Percentiles rank a stretch among this genome's conserved stretches.
Conservation (phyloP, 2,797 vertebrate genomes). For the Pantherophis alleghaniensis region DNA sequence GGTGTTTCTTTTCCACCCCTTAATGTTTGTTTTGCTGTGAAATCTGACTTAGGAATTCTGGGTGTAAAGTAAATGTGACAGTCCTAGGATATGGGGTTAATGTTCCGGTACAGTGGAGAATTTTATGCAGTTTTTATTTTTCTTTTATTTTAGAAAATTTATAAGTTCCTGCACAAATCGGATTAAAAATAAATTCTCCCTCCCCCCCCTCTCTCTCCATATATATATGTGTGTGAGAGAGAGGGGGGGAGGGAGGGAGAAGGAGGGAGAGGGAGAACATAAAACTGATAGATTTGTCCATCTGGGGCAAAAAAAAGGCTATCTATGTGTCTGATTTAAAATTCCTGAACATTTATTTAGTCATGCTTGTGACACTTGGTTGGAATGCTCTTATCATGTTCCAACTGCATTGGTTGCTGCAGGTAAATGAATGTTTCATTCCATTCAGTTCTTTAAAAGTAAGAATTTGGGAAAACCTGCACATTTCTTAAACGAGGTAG, state of each 20-base stretch:
- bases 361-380: neutral
- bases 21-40: conserved; percentile 39
- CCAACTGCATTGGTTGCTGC: neutral
- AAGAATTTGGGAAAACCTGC: neutral
- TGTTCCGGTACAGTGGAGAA: neutral
- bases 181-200: neutral
- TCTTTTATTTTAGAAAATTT: neutral
- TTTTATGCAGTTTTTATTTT: neutral
- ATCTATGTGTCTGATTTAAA: neutral
- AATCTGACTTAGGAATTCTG: conserved; percentile 48
- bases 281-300: neutral
- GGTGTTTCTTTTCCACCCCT: neutral
- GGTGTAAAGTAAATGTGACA: neutral
- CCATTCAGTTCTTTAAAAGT: neutral
- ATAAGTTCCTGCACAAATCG: neutral
- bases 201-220: no score
- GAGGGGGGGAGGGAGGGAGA: fast-evolving
- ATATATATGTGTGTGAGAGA: no score
- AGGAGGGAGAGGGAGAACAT: fast-evolving
- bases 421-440: neutral
- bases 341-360: neutral
- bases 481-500: neutral
- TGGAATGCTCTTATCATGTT: neutral
- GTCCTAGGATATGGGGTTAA: neutral
- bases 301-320: neutral